Base-by-base conservation (phyloP, 2,797 vertebrate genomes). In the Caiman crocodilus region DNA sequence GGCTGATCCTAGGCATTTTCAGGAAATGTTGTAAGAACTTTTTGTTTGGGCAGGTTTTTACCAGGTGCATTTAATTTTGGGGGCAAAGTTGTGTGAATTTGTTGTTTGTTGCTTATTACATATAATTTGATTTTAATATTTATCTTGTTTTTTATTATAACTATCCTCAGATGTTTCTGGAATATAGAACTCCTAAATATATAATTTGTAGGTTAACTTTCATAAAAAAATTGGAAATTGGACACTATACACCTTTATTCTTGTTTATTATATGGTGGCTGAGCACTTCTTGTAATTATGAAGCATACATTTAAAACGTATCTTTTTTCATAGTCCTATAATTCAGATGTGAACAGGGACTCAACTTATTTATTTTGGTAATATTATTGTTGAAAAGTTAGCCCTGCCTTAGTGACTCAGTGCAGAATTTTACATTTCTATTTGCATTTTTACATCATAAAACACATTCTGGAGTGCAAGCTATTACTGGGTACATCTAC, bases 231-330 rank as follows among this genome's bases (percentile, higher is more conserved):
- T n/a, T n/a, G 4, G 64, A 80, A 95, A 83, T 86, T 94, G 94
- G 86, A 96, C 94, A 78, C 76, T 89, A 86, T 58, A 35, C 74
- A 90, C 84, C 84, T 85, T 85, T 94, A 64, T 94, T 92, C 88
- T 80, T 55, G 50, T 13, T 85, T 91, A 61, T 96, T 84, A 58
- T 6, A 57, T 0, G n/a, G 76, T 73, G 28, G 73, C 81, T 81
- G 56, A 80, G 50, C 59, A 6, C 23, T 84, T 87, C n/a, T 83
- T 28, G 7, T 58, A 73, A 79, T 65, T 89, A 64, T 1, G 2
- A 64, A 56, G 18, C 42, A 10, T 63, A 77, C 57, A 16, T 1
- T 1, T 76, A 35, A 91, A 90, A 87, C 63, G 4, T 2, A 4
- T 6, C 4, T 61, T 83, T 14, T 35, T 87, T 7, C 65, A 76